Base-by-base conservation (phyloP, 2,797 vertebrate genomes). In the Hylomyscus alleni region DNA sequence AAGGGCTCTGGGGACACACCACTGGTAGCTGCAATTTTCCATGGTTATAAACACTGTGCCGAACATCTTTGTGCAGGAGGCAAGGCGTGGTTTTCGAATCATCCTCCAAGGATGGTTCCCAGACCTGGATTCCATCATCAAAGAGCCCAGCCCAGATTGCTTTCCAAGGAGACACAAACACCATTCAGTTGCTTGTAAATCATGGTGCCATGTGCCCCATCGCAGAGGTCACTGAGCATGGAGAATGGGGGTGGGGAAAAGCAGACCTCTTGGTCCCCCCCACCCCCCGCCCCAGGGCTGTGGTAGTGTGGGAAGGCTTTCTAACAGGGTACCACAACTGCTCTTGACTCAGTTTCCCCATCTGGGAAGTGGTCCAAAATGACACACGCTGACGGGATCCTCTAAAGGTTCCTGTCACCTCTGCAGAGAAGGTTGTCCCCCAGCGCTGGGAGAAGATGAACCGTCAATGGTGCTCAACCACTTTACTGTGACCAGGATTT, bases 161-260 rank as follows among this genome's bases (percentile, higher is more conserved):
- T 97, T 97, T 97, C 93, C 95, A 96, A 97, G 97, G 52, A 96
- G 92, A 96, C 76, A 81, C 76, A 81, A 94, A 95, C 91, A 93
- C 78, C 17, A 83, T 13, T 56, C 92, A 56, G 75, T n/a, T 72
- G 62, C 94, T 94, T 92, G 4, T 97, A 97, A 97, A 97, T 97
- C 96, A 97, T 1, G 0, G 17, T 0, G n/a, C 62, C 81, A 26
- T 54, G 37, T 44, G 1, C 83, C 50, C 76, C 37, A 34, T 69
- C 0, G 2, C 82, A 76, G 44, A 91, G 93, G 97, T 94, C 90
- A 56, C 60, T 1, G 0, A 65, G 78, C 81, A 10, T 37, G 58
- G 29, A 24, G 60, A 44, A 54, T 69, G n/a, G 89, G 50, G 52
- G 62, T 24, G 52, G 62, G 60, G 20, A 17, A 78, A 37, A 62